Evolutionary conservation across 1,140 invertebrate species (phyloP).

Genomic region (Nomia melanderi): DNA sequence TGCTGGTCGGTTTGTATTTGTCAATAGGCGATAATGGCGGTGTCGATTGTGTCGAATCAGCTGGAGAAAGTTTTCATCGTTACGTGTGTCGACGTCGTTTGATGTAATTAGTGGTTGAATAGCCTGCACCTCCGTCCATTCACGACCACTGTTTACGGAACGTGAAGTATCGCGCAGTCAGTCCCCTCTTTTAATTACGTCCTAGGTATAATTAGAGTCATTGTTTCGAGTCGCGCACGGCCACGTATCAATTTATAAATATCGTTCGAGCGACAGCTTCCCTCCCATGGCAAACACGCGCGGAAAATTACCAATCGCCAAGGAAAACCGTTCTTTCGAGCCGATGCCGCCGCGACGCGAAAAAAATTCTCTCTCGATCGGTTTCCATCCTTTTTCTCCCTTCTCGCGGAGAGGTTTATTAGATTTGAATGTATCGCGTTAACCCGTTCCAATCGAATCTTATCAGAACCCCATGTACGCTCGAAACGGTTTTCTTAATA

Average conservation of each 20-base stretch:
- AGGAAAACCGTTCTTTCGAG: not conserved
- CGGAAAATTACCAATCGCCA: constrained; percentile 29
- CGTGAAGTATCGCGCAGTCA: not conserved
- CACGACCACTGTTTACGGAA: constrained; percentile 30
- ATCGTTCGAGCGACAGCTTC: not conserved
- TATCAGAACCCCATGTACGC: too few species aligned
- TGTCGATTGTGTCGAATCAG: not conserved
- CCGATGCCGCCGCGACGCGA: too few species aligned
- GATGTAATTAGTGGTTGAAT: constrained; percentile 7
- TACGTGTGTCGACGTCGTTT: not conserved
- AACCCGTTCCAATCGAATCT: too few species aligned
- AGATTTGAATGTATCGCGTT: too few species aligned
- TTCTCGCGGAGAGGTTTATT: too few species aligned
- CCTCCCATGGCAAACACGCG: not conserved
- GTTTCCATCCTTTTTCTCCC: too few species aligned
- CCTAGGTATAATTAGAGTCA: constrained; percentile 49
- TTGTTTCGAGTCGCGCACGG: constrained; percentile 27
- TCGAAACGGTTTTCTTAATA: too few species aligned
- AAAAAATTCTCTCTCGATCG: too few species aligned
- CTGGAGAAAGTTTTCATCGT: not conserved
- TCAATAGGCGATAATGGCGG: not conserved
- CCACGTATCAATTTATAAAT: constrained; percentile 45
- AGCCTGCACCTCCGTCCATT: constrained; percentile 23
- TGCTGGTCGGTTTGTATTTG: too few species aligned
- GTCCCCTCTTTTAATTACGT: constrained; percentile 45